These are phyloP conservation scores for Zygogramma bicolorata DNA, from an alignment of 2,888 invertebrate species.

Conservation along the genomic window DNA sequence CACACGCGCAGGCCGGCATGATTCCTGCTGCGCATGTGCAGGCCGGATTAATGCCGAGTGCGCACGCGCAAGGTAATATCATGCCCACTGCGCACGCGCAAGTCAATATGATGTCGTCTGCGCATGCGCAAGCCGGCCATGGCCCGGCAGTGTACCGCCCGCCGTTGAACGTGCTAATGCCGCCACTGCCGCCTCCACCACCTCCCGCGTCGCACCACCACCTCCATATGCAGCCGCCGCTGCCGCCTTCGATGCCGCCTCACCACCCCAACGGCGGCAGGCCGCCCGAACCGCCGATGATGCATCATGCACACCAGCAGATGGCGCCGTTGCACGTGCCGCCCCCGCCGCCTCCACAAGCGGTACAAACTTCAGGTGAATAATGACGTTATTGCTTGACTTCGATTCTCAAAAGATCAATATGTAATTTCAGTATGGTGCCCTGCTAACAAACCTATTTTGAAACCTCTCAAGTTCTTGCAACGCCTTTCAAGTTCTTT, in stretches of 20 bases:
- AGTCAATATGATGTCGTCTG: too few species aligned
- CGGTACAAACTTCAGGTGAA: conserved; percentile 18
- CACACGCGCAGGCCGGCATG: neutral
- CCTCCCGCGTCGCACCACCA: conserved; percentile 1
- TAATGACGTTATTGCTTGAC: neutral
- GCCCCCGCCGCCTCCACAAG: conserved; percentile 15
- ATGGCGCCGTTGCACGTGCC: conserved; percentile 22
- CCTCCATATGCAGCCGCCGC: conserved; percentile 3
- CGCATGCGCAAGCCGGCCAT: neutral
- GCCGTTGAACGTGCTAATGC: neutral
- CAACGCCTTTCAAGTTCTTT: too few species aligned
- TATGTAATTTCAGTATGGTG: neutral
- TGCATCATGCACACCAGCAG: conserved; percentile 7
- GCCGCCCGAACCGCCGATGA: conserved; percentile 18
- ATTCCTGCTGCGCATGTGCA: neutral
- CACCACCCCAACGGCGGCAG: neutral
- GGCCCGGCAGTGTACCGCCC: neutral
- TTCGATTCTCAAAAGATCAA: neutral
- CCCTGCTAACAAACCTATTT: too few species aligned
- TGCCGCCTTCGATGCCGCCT: neutral
- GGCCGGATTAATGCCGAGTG: too few species aligned
- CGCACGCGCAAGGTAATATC: too few species aligned
- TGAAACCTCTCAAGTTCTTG: too few species aligned
- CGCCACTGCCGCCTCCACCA: neutral
- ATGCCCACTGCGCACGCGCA: too few species aligned